These are phyloP conservation scores for Quadroppia sp. DNA, from an alignment of 2,888 invertebrate species.

Conservation along the genomic window DNA sequence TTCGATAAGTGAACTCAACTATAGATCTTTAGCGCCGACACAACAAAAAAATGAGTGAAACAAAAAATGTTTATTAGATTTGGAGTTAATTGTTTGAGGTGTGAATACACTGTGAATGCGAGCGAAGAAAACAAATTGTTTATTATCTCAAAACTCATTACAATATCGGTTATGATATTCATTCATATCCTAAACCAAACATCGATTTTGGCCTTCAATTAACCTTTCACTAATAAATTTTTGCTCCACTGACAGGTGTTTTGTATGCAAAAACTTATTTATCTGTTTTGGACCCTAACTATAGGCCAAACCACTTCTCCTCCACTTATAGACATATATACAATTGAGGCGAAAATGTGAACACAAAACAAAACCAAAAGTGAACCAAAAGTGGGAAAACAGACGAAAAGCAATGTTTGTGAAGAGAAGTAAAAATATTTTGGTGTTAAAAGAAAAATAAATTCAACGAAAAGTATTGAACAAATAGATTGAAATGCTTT, in stretches of 20 bases:
- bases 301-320: neutral
- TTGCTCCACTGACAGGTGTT: constrained; percentile 15
- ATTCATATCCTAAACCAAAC: neutral
- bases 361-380: constrained; percentile 3
- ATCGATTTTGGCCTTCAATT: constrained; percentile 1
- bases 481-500: neutral
- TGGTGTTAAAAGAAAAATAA: neutral
- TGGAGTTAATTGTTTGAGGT: neutral
- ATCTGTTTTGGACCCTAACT: neutral
- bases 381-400: no score
- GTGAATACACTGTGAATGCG: neutral
- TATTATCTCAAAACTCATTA: neutral
- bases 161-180: neutral
- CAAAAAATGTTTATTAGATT: neutral
- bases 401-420: neutral
- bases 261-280: neutral
- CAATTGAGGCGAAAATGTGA: neutral
- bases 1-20: neutral
- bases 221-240: constrained; percentile 12
- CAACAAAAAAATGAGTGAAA: no score
- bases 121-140: neutral
- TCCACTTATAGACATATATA: neutral
- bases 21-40: no score
- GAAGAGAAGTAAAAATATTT: no score
- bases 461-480: neutral